Percentiles rank a stretch among this genome's conserved stretches.
These are phyloP conservation scores for Maniola hyperantus DNA, from an alignment of 2,888 invertebrate genomes.

Conservation along the genomic window DNA sequence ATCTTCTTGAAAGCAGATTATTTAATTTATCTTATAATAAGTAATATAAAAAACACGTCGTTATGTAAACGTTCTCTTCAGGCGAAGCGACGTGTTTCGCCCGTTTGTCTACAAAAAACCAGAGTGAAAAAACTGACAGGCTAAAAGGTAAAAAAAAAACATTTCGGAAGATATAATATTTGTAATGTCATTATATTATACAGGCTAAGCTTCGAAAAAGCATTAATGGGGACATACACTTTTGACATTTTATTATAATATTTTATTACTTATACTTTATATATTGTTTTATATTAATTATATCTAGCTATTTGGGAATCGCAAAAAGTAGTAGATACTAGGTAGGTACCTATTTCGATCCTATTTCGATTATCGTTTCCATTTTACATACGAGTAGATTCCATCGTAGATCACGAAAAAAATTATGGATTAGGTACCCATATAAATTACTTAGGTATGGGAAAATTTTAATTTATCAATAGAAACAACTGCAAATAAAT, in stretches of 20 bases:
- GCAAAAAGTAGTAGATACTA: not conserved
- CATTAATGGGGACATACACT: slow-evolving; percentile 24
- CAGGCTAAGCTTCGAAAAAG: not conserved
- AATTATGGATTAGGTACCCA: no score
- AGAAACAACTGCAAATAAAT: no score
- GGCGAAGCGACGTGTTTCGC: not conserved
- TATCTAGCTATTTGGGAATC: not conserved
- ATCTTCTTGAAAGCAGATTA: no score
- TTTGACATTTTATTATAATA: slow-evolving; percentile 20
- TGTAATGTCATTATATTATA: not conserved
- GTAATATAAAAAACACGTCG: not conserved
- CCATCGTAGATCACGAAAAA: no score
- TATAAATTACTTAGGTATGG: no score
- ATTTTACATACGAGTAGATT: no score
- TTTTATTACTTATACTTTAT: not conserved
- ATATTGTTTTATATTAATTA: not conserved
- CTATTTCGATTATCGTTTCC: not conserved
- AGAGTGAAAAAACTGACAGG: slow-evolving; percentile 7
- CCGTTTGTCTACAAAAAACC: not conserved
- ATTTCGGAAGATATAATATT: slow-evolving; percentile 1
- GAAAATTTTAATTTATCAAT: no score
- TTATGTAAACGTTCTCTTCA: slow-evolving; percentile 4
- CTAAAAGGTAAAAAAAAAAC: slow-evolving; percentile 27
- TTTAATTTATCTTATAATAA: no score
- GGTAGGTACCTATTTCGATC: not conserved